phyloP scores from a whole-genome alignment of 1,140 invertebrate genomes.

The Eubasilissa regina region DNA sequence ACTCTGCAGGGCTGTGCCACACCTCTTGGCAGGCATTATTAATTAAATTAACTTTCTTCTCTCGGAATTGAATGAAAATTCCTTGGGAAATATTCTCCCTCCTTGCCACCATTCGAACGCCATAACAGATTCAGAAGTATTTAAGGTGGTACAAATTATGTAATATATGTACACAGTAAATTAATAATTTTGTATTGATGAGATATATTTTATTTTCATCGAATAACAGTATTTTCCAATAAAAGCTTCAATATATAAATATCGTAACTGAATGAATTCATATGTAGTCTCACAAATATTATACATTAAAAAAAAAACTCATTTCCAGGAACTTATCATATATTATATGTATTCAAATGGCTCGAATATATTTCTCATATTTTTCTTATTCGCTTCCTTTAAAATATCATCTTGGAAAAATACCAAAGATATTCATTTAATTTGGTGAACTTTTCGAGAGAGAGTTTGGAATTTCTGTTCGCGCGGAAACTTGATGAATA shows the following conservation, averaged over 20 bases:
- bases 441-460: slow-evolving; percentile 52
- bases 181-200: no score
- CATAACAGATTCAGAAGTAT: slow-evolving; percentile 13
- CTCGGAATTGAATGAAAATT: slow-evolving; percentile 59
- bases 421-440: slow-evolving; percentile 56
- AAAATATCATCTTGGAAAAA: neutral
- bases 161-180: no score
- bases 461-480: slow-evolving; percentile 46
- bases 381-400: no score
- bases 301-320: no score
- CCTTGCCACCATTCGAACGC: slow-evolving; percentile 30
- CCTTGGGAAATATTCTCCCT: slow-evolving; percentile 52
- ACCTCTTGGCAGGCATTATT: slow-evolving; percentile 53
- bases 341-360: no score
- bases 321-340: no score
- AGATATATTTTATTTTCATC: no score
- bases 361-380: no score
- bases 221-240: no score
- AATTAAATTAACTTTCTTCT: slow-evolving; percentile 61
- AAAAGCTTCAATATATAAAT: no score
- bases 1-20: slow-evolving; percentile 45
- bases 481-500: slow-evolving; percentile 46
- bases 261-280: no score
- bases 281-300: no score
- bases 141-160: slow-evolving; percentile 8